These are phyloP conservation scores for Lissonota sp. DNA, from an alignment of 2,888 invertebrate species.

Conservation along the genomic window DNA sequence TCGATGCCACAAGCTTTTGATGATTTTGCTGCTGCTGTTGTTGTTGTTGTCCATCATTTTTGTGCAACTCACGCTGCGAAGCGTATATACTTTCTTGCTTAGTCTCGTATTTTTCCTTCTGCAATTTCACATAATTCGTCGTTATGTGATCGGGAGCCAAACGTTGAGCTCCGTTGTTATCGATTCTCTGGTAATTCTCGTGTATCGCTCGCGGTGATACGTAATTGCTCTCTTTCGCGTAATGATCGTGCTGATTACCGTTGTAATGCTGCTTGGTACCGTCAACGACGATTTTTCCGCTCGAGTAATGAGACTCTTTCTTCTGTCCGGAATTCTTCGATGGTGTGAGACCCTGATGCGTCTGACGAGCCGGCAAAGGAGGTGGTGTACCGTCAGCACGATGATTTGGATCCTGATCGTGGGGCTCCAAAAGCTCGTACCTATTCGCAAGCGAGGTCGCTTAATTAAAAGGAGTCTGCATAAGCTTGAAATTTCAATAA, in stretches of 20 bases:
- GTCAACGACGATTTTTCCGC: slow-evolving; percentile 73
- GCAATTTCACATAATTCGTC: slow-evolving; percentile 78
- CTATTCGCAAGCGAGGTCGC: slow-evolving; percentile 68
- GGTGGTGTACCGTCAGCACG: slow-evolving; percentile 84
- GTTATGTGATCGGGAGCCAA: slow-evolving; percentile 73
- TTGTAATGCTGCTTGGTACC: slow-evolving; percentile 73
- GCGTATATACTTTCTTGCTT: slow-evolving; percentile 80
- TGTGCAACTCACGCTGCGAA: slow-evolving; percentile 78
- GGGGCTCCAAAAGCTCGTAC: slow-evolving; percentile 85
- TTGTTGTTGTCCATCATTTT: slow-evolving; percentile 64
- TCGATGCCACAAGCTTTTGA: slow-evolving; percentile 81
- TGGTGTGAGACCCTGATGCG: slow-evolving; percentile 74
- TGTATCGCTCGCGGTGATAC: slow-evolving; percentile 78
- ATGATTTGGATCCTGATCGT: slow-evolving; percentile 81
- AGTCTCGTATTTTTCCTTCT: slow-evolving; percentile 81
- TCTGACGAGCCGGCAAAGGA: slow-evolving; percentile 85
- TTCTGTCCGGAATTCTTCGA: slow-evolving; percentile 74
- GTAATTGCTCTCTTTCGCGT: slow-evolving; percentile 79
- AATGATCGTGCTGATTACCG: slow-evolving; percentile 74
- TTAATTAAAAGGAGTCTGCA: slow-evolving; percentile 32
- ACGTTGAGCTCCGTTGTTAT: slow-evolving; percentile 81
- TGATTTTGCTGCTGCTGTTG: slow-evolving; percentile 74
- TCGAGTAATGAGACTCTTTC: slow-evolving; percentile 77
- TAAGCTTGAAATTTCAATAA: no score
- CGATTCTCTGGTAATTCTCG: slow-evolving; percentile 81